These are phyloP conservation scores for Felis chaus DNA, from an alignment of 2,113 vertebrate species.

Conservation along the genomic window DNA sequence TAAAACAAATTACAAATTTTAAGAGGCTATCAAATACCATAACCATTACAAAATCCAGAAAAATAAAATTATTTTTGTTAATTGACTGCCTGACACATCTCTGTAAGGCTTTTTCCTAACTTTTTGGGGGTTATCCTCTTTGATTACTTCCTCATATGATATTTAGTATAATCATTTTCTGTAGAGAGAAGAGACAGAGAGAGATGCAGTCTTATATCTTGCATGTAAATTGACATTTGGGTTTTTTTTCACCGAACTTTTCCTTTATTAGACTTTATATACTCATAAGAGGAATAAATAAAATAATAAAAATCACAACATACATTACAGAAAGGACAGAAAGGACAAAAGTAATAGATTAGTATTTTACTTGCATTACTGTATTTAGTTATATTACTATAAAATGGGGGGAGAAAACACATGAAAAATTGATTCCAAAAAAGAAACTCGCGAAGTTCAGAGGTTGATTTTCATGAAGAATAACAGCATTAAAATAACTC, in stretches of 20 bases:
- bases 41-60: slow-evolving; percentile 9
- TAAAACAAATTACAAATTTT: slow-evolving; percentile 1
- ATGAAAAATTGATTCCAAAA: not conserved
- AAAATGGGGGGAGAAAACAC: not conserved
- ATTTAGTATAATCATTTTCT: slow-evolving; percentile 12
- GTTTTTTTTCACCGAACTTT: not conserved
- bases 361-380: not conserved
- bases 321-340: not conserved
- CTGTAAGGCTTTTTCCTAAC: not conserved
- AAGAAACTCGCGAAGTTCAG: not conserved
- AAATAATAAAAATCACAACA: slow-evolving; percentile 22
- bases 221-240: not conserved
- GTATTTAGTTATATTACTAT: not conserved
- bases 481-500: not conserved
- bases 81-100: not conserved
- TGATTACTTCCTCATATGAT: not conserved
- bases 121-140: not conserved
- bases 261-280: not conserved
- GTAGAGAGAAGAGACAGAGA: not conserved
- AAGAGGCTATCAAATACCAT: not conserved
- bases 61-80: not conserved
- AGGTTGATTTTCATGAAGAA: not conserved
- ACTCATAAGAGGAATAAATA: not conserved
- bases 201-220: not conserved
- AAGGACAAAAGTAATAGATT: not conserved